Evolutionary conservation across 1,140 invertebrate genomes (phyloP), one percentile per base, ranked within the genome.

Genomic region (Plutomurus gul): DNA sequence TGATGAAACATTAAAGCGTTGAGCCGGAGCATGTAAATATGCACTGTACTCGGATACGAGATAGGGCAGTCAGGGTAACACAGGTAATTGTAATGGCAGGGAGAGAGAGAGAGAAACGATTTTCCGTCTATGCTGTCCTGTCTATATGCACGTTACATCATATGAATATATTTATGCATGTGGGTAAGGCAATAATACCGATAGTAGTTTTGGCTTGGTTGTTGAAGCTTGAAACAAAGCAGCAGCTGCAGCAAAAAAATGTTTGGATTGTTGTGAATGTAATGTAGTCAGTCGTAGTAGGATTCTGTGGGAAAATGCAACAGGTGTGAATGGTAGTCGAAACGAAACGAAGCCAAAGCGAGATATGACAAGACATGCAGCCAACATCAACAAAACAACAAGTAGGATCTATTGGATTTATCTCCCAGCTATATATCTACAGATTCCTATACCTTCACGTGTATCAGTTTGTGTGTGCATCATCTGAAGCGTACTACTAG

Each of bases 251-350:
- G 36, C 40, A 72, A 39, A 72, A 71, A 72, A 72, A 65, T 40
- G 20, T 72, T 39, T 40, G 70, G 39, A 46, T 72, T 43, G 18
- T 39, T 72, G 70, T 72, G 70, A 40, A 27, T 72, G 70, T 65
- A 33, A 33, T 65, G 56, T 65, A 65, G 56, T 65, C 27, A 20
- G 27, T 36, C 2, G 25, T n/a, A 72, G 10, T 37, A 25, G 43
- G 33, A 76, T 37, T 76, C 39, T 75, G 79, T 80, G 79, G 79
- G 79, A 80, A 80, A 80, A 76, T 80, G 75, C 79, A 80, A 80
- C 79, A 80, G 79, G 79, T 80, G 79, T 80, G 79, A 80, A 77
- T 77, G 70, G 79, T 72, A 76, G 56, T 65, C 27, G 56, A 65
- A 65, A 65, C 56, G 56, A 65, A 65, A n/a, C 56, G 47, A 51